Base-by-base conservation (phyloP, 1,140 invertebrate genomes). In the Cydia amplana region DNA sequence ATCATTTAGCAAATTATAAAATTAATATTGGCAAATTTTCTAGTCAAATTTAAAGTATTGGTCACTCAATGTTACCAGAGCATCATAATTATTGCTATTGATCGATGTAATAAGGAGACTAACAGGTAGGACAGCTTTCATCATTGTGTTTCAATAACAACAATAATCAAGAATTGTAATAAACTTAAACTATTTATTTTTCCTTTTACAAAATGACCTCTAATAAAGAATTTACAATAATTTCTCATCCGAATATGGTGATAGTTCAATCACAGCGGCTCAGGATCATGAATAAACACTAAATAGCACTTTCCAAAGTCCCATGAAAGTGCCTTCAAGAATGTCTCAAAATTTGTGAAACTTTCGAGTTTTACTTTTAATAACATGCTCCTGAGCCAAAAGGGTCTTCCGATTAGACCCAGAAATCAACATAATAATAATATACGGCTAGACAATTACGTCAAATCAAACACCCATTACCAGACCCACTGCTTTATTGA, bases 151-250 rank as follows among this genome's bases (percentile, higher is more conserved):
- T 12, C 18, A 60, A 60, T 60, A 60, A 89, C 83, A 87, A 88
- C 86, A 87, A 84, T 82, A 89, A 85, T 85, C 82, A 87, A 90
- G 85, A 88, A 60, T 87, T 84, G 85, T 88, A 85, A 81, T 91
- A 85, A 91, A 91, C 90, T 92, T 92, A 92, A 89, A 90, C 88
- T 92, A 91, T 92, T 92, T 92, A 92, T 92, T 91, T 85, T 85
- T 91, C 84, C 87, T 90, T 90, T 91, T 91, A 91, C 89, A 91
- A 92, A 92, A 91, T 87, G 89, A 90, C 84, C 82, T 89, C 75
- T 82, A 72, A 81, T 80, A 87, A 86, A 81, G 88, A 91, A 89
- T 92, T 90, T 92, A 92, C 90, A 92, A 84, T 82, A 92, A 84
- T 82, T 87, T 87, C 72, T 81, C 81, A 80, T 85, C 83, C 84